Evolutionary conservation across 2,113 vertebrate genomes (phyloP).

Genomic region (Saguinus midas): DNA sequence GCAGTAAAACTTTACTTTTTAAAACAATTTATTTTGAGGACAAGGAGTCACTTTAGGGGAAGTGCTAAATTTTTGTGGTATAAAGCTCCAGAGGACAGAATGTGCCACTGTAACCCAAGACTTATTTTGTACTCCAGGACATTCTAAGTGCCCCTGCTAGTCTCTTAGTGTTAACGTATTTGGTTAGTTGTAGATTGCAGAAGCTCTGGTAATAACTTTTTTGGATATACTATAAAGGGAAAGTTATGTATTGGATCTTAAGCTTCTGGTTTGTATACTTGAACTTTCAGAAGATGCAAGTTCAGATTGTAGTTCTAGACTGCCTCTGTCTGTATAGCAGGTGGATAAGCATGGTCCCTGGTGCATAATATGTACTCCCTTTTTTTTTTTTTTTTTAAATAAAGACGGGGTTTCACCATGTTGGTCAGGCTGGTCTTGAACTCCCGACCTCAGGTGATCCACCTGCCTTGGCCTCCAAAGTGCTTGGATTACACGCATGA

Average conservation of each 20-base stretch:
- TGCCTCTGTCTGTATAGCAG: background rate
- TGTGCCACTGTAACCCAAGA: background rate
- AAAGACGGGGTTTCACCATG: no score
- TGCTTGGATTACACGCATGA: no score
- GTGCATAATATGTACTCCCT: background rate
- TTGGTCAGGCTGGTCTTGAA: no score
- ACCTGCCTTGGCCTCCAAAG: no score
- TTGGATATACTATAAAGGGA: background rate
- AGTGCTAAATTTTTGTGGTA: background rate
- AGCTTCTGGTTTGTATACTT: slow-evolving; percentile 21
- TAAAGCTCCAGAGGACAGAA: background rate
- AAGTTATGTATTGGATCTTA: background rate
- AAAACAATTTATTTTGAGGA: slow-evolving; percentile 25
- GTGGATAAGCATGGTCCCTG: background rate
- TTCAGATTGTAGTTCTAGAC: slow-evolving; percentile 21
- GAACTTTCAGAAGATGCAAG: background rate
- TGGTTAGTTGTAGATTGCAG: background rate
- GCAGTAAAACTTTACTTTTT: background rate
- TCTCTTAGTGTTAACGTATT: background rate
- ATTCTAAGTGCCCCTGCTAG: background rate
- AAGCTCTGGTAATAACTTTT: background rate
- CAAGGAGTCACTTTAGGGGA: background rate
- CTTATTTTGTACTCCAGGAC: background rate
- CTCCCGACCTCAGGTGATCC: no score
- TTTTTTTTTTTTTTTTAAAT: no score